Evolutionary conservation across 2,113 vertebrate species (phyloP), one percentile per base, ranked within the genome.

Genomic region (Eublepharis macularius): DNA sequence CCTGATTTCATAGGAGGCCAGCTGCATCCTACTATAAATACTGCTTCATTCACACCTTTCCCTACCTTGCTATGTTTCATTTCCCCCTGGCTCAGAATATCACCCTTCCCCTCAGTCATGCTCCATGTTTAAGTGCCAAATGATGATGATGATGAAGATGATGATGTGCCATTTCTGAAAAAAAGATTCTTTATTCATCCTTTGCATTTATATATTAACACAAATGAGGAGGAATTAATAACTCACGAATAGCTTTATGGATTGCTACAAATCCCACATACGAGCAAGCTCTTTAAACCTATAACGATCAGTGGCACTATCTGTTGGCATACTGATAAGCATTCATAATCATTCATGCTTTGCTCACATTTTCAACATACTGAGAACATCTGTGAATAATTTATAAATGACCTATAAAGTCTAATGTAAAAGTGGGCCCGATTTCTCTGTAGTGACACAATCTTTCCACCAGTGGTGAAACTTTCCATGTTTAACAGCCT

Each of bases 341-440:
- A 39, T 54, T 9, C 43, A 13, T 26, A 43, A 60, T 29, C 26
- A 63, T n/a, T n/a, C 66, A 79, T 60, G 66, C 43, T 72, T 82
- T 34, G 14, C 7, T 32, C 68, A 80, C 47, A 13, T 65, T 85
- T 80, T 39, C 41, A 39, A 73, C 54, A 80, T 73, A 26, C 68
- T 49, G 80, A 86, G 76, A 80, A 63, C 76, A 74, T 80, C 47
- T 73, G 76, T 49, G 45, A 29, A 41, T 47, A 73, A 73, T 80
- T 73, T 80, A 36, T 79, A 72, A 85, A 73, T 80, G 54, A 49
- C 69, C 72, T 63, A 32, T 72, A 60, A 80, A 69, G 32, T 26
- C 8, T 63, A 74, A 73, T 60, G 43, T 47, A 43, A 72, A 79
- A 65, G n/a, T 36, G 36, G 57, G 51, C n/a, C 39, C 73, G 54